Conservation (phyloP, 2,797 vertebrate genomes). For the Acipenser ruthenus region DNA sequence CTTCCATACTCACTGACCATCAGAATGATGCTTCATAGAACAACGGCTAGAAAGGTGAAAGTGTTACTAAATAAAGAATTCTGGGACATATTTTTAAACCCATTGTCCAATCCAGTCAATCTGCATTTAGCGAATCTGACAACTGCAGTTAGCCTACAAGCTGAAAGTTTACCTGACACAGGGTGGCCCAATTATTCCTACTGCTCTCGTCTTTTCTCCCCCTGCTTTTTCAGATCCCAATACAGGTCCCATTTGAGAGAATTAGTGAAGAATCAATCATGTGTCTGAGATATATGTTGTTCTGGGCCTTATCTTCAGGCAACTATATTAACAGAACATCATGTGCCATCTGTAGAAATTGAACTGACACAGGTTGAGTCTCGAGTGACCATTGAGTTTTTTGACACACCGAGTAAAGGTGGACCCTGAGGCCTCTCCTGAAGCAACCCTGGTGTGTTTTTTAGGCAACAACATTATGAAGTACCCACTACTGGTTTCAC, state of each 20-base stretch:
- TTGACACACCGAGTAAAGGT: conserved; percentile 47
- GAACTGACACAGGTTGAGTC: conserved; percentile 70
- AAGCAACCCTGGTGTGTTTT: too few relatives aligned
- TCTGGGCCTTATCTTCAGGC: conserved; percentile 47
- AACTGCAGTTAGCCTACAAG: conserved; percentile 64
- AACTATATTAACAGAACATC: conserved; percentile 37
- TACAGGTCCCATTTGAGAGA: conserved; percentile 71
- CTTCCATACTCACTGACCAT: conserved; percentile 3
- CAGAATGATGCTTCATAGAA: conserved; percentile 19
- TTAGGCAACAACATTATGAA: too few relatives aligned
- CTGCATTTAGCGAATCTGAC: conserved; percentile 68
- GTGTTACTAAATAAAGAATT: conserved; percentile 23
- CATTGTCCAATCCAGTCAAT: conserved; percentile 39
- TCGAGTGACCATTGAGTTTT: conserved; percentile 53
- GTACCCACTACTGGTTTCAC: too few relatives aligned
- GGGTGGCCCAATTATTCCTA: conserved; percentile 66
- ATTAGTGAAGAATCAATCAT: conserved; percentile 78
- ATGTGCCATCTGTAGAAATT: conserved; percentile 50
- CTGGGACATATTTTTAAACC: conserved; percentile 39
- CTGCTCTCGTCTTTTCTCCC: conserved; percentile 56
- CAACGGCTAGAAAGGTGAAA: conserved; percentile 8
- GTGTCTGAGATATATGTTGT: conserved; percentile 54
- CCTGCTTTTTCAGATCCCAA: conserved; percentile 33
- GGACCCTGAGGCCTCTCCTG: too few relatives aligned
- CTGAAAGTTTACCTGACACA: conserved; percentile 76